Evolutionary conservation across 2,113 vertebrate genomes (phyloP).

Genomic region (Eurystomus gularis): DNA sequence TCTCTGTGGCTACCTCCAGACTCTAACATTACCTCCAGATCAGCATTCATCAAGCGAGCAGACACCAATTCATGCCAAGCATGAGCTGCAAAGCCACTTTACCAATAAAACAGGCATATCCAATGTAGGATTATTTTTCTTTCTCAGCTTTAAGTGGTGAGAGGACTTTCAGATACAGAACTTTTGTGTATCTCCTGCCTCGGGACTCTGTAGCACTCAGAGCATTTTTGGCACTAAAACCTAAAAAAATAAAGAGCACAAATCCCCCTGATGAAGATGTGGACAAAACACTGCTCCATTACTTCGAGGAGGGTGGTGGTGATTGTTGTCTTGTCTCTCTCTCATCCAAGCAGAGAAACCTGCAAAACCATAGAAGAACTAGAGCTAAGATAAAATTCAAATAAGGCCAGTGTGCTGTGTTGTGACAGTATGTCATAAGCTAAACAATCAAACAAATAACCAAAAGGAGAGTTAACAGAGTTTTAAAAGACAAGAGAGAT

Average conservation of each 20-base stretch:
- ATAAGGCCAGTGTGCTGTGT: not conserved
- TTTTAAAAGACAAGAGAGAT: not conserved
- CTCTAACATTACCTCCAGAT: not conserved
- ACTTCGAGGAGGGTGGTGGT: fast-evolving
- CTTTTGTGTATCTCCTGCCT: not conserved
- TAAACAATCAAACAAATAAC: not conserved
- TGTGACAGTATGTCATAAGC: not conserved
- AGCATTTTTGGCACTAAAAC: not conserved
- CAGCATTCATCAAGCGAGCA: not conserved
- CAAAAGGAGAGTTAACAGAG: not conserved
- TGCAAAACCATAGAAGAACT: not conserved
- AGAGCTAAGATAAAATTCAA: not conserved
- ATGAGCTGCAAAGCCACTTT: not conserved
- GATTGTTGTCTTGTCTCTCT: not conserved
- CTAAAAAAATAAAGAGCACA: not conserved
- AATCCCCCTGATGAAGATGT: not conserved
- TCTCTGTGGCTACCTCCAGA: not conserved
- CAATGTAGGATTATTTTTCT: not conserved
- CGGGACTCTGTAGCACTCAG: not conserved
- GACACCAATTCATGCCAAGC: not conserved
- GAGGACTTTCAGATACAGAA: not conserved
- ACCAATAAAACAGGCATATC: not conserved
- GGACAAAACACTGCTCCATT: not conserved
- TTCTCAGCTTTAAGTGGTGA: not conserved
- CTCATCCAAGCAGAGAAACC: not conserved